Evolutionary conservation across 2,888 invertebrate species (phyloP), one percentile per base, ranked within the genome.

Genomic region (Busseola fusca): DNA sequence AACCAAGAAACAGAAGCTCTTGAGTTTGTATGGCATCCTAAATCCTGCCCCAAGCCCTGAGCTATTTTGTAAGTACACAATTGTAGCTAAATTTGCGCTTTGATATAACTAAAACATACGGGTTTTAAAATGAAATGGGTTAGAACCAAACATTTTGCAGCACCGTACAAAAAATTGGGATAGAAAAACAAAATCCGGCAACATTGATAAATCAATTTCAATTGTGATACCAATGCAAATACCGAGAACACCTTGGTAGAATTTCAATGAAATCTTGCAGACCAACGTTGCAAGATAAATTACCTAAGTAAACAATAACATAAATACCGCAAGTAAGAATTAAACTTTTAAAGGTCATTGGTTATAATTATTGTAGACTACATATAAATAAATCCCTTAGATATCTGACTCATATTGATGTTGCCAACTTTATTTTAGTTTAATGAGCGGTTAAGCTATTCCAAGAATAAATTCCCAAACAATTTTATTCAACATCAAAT

Each of bases 171-270:
- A 27, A 64, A 42, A 34, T 0, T 0, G 40, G 7, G 10, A 45
- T 37, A n/a, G 3, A 10, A 27, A 71, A 37, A 54, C 27, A 6
- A 12, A 64, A n/a, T 21, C 14, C 27, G 50, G 57, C 69, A 58
- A 50, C 12, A 42, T 77, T 42, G 1, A 64, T 37, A 1, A 45
- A 34, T 45, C 0, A 12, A 21, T 37, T 42, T 54, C 0, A 27
- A 45, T 14, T n/a, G 30, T 65, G 10, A 21, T 66, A 56, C 27
- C 56, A 75, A 9, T n/a, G 16, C 12, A 40, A 74, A 40, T n/a
- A 27, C 21, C 2, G 21, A 3, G 16, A 25, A 10, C 14, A 14
- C 3, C 30, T 7, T 37, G 10, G 56, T 57, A 48, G 16, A 57
- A 64, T 52, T 34, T 42, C n/a, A 25, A n/a, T 10, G 54, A 7